These are phyloP conservation scores for Astropecten irregularis DNA, from an alignment of 53 echinoderm and acorn worm genomes.

Conservation along the genomic window DNA sequence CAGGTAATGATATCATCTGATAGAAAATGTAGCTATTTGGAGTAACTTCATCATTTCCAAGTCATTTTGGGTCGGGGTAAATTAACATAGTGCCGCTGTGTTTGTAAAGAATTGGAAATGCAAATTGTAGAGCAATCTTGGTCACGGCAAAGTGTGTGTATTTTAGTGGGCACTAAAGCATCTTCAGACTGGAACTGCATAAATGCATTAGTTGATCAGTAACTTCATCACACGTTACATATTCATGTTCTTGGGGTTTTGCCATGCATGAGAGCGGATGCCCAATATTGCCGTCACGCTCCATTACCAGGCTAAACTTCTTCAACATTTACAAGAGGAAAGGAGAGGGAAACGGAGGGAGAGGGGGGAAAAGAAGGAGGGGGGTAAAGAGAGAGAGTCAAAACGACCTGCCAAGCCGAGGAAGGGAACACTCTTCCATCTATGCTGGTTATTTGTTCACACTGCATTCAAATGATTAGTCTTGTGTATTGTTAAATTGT, in stretches of 20 bases:
- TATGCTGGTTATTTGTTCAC: constrained; percentile 34
- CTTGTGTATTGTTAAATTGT: background rate
- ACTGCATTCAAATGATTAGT: constrained; percentile 23
- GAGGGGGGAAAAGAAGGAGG: background rate
- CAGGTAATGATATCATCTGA: too few species aligned
- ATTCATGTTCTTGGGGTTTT: constrained; percentile 35
- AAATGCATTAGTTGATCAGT: constrained; percentile 28
- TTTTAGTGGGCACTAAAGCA: constrained; percentile 9
- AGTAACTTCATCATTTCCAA: too few species aligned
- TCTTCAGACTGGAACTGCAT: constrained; percentile 33
- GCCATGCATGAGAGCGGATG: constrained; percentile 12
- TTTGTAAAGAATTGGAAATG: background rate
- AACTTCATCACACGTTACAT: constrained; percentile 53
- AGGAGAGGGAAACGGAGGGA: background rate
- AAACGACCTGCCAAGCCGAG: too few species aligned
- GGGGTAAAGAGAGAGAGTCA: background rate
- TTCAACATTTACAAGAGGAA: constrained; percentile 30
- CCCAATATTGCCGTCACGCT: constrained; percentile 54
- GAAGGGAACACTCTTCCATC: background rate
- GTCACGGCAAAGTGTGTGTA: too few species aligned
- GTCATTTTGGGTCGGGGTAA: too few species aligned
- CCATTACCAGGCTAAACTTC: constrained; percentile 53
- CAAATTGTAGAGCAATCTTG: too few species aligned
- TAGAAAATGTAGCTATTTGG: too few species aligned
- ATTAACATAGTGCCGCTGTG: too few species aligned